These are phyloP conservation scores for Equus quagga DNA, from an alignment of 2,113 vertebrate genomes.

Conservation along the genomic window DNA sequence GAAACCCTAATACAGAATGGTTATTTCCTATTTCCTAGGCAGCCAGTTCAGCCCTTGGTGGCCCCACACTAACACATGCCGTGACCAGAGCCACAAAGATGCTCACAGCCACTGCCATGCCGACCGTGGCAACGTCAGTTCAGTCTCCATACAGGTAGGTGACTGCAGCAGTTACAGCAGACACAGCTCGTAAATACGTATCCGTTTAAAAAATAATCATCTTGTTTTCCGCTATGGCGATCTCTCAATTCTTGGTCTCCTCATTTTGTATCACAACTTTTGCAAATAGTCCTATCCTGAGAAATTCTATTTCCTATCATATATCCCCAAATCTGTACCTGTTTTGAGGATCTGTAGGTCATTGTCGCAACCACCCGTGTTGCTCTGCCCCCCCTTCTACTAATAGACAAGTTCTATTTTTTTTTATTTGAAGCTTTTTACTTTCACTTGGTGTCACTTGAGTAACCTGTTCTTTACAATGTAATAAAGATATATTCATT, in stretches of 20 bases:
- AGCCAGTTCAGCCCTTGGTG: slow-evolving; percentile 97
- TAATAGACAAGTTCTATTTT: background rate
- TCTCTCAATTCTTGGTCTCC: background rate
- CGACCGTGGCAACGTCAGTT: slow-evolving; percentile 98
- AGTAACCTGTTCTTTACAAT: background rate
- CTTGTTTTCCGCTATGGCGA: background rate
- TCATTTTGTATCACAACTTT: slow-evolving; percentile 35
- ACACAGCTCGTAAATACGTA: accelerated
- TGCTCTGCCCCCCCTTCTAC: background rate
- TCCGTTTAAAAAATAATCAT: background rate
- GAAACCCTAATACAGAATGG: background rate
- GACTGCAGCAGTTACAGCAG: background rate
- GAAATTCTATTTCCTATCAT: background rate
- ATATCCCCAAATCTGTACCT: background rate
- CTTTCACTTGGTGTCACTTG: slow-evolving; percentile 5
- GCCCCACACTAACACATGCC: slow-evolving; percentile 97
- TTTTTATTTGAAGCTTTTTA: background rate
- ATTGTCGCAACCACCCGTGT: background rate
- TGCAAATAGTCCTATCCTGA: background rate
- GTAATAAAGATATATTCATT: background rate
- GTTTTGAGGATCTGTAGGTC: background rate
- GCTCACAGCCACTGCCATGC: slow-evolving; percentile 99
- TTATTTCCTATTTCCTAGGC: slow-evolving; percentile 87
- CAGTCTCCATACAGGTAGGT: slow-evolving; percentile 98
- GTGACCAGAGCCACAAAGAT: slow-evolving; percentile 99